Conservation (phyloP, 2,113 vertebrate genomes). For the Tragelaphus buxtoni region DNA sequence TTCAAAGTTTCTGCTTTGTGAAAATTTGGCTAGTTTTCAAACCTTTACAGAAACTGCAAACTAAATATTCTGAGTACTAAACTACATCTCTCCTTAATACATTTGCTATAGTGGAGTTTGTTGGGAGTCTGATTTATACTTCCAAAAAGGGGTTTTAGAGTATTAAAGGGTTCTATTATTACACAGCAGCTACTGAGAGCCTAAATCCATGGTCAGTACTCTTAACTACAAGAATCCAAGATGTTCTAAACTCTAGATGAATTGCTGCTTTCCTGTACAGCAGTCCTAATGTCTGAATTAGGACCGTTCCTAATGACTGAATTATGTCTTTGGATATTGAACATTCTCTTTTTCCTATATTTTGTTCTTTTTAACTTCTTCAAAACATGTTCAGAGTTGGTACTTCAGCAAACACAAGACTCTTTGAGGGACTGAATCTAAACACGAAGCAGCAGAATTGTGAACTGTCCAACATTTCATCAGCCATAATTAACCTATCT, state of each 20-base stretch:
- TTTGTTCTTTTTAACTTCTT: neutral
- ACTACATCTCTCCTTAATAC: slow-evolving; percentile 6
- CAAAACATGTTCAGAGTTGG: neutral
- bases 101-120: neutral
- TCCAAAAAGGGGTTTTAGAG: neutral
- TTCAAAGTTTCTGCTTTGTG: slow-evolving; percentile 35
- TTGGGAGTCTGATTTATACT: neutral
- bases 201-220: neutral
- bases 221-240: neutral
- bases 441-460: neutral
- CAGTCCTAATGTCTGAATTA: neutral
- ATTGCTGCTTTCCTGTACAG: slow-evolving; percentile 6
- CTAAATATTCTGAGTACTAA: slow-evolving; percentile 13
- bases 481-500: neutral
- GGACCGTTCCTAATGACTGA: slow-evolving; percentile 12
- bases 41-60: slow-evolving; percentile 15
- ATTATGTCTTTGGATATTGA: slow-evolving; percentile 12
- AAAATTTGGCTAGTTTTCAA: slow-evolving; percentile 21
- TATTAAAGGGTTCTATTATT: neutral
- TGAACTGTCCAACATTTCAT: slow-evolving; percentile 20
- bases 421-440: slow-evolving; percentile 12
- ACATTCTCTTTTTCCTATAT: neutral
- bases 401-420: neutral
- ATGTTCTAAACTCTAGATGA: neutral
- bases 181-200: neutral